phyloP scores from a whole-genome alignment of 2,113 vertebrate species.

The Takifugu flavidus region DNA sequence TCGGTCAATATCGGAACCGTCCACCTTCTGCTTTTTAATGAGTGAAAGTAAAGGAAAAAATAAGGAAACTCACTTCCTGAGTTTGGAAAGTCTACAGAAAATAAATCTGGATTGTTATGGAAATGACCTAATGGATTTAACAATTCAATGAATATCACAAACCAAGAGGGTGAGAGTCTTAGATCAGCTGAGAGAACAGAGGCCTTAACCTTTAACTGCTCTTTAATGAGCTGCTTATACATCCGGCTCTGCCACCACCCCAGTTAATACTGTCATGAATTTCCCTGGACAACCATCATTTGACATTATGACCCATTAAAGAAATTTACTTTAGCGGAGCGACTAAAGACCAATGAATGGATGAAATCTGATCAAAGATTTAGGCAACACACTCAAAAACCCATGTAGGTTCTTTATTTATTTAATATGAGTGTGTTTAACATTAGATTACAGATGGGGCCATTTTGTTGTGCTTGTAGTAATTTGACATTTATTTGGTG shows the following conservation, averaged over 20 bases:
- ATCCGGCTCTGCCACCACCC: conserved; percentile 29
- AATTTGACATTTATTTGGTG: background rate
- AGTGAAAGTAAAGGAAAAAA: too few species aligned
- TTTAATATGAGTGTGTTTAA: too few species aligned
- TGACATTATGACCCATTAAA: conserved; percentile 34
- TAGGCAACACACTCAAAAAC: background rate
- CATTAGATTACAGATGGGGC: too few species aligned
- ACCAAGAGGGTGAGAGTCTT: background rate
- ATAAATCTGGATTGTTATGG: too few species aligned
- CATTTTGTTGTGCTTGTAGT: background rate
- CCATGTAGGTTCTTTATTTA: too few species aligned
- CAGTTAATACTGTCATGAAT: conserved; percentile 30
- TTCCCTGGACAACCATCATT: conserved; percentile 22
- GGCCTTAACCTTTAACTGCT: conserved; percentile 33
- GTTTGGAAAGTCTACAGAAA: too few species aligned
- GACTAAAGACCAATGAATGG: background rate
- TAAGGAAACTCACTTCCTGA: too few species aligned
- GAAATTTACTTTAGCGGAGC: conserved; percentile 28
- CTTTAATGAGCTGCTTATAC: conserved; percentile 36
- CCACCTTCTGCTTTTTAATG: background rate
- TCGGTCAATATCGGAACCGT: conserved; percentile 22
- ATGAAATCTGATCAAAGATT: background rate
- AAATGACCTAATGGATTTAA: too few species aligned
- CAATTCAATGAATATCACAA: background rate
- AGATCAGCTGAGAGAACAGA: conserved; percentile 5